phyloP scores from a whole-genome alignment of 2,888 invertebrate genomes.

The Petrolisthes cinctipes region DNA sequence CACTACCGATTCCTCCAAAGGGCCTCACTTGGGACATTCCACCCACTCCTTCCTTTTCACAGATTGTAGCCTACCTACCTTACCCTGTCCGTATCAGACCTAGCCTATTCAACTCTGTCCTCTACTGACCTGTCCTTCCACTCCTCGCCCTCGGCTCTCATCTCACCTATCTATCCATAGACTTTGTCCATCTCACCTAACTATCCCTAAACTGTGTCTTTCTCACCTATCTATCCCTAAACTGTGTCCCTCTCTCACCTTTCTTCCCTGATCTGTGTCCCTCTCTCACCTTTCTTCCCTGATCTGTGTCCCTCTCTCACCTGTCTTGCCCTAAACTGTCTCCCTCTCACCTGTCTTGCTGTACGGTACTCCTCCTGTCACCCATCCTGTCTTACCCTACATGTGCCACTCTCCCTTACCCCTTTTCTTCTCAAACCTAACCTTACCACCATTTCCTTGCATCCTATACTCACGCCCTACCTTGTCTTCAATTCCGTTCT shows the following conservation, averaged over 20 bases:
- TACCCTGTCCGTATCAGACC: neutral
- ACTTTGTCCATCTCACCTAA: neutral
- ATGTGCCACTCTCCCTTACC: slow-evolving; percentile 15
- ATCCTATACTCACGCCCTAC: neutral
- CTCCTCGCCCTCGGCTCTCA: neutral
- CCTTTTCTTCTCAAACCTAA: neutral
- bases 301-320: neutral
- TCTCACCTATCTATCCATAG: neutral
- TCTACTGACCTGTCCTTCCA: neutral
- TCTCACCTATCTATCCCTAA: neutral
- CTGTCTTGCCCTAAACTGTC: neutral
- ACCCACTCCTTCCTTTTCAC: no score
- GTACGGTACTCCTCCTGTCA: neutral
- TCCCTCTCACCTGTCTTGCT: neutral
- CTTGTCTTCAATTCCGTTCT: neutral
- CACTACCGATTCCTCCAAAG: no score
- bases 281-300: neutral
- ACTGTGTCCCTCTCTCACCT: neutral
- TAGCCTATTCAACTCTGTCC: neutral
- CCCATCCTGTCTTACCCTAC: neutral
- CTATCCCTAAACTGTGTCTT: neutral
- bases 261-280: neutral
- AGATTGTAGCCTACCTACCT: neutral
- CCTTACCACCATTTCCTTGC: neutral
- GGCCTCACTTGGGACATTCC: no score